A percentile compares a stretch with the other conserved stretches of the same genome.
Conservation (phyloP, 2,888 invertebrate species). For the Mythimna loreyi region DNA sequence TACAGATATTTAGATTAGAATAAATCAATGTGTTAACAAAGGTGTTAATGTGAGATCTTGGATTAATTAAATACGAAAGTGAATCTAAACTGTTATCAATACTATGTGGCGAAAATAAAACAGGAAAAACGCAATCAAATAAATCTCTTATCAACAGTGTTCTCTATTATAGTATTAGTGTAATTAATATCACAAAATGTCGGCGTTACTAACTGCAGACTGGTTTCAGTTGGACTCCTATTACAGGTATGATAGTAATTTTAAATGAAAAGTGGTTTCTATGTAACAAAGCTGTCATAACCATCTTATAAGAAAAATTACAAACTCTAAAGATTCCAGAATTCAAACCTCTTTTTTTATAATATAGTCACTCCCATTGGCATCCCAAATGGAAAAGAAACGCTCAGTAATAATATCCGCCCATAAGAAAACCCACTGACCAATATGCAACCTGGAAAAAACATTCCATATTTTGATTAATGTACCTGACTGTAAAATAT, state of each 20-base stretch:
- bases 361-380: too few species aligned
- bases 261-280: neutral
- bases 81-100: neutral
- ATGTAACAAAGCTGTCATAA: neutral
- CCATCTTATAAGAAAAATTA: neutral
- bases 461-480: neutral
- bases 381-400: neutral
- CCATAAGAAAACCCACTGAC: too few species aligned
- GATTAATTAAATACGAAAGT: neutral
- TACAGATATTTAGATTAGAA: neutral
- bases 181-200: constrained; percentile 76
- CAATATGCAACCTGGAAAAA: too few species aligned
- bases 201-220: constrained; percentile 86
- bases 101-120: constrained; percentile 30
- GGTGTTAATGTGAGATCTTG: neutral
- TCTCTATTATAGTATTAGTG: constrained; percentile 13
- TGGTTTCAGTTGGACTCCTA: constrained; percentile 88
- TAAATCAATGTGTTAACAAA: neutral
- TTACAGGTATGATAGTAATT: constrained; percentile 77
- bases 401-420: too few species aligned
- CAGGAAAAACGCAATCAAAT: constrained; percentile 54
- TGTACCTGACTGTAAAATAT: too few species aligned
- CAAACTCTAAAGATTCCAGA: neutral
- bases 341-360: neutral
- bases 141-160: constrained; percentile 45